These are phyloP conservation scores for Periophthalmus magnuspinnatus DNA, from an alignment of 2,797 vertebrate species.

Conservation along the genomic window DNA sequence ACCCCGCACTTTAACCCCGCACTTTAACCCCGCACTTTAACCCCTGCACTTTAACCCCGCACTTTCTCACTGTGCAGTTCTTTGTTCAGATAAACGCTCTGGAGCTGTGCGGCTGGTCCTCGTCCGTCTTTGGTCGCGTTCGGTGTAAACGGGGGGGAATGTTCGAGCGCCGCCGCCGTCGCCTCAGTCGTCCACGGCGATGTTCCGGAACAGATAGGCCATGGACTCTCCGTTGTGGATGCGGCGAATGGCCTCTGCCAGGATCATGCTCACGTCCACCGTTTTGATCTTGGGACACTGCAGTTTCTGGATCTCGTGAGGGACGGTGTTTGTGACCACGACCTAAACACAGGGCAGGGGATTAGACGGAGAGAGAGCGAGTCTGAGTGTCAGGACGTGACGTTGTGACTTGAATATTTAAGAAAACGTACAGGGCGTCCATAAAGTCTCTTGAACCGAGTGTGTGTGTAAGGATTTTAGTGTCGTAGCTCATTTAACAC, in stretches of 20 bases:
- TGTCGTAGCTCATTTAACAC: too few relatives aligned
- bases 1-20: too few relatives aligned
- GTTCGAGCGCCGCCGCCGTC: slow-evolving; percentile 25
- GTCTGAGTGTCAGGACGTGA: too few relatives aligned
- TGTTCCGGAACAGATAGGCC: slow-evolving; percentile 94
- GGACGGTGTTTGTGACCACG: slow-evolving; percentile 93
- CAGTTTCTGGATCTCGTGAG: slow-evolving; percentile 93
- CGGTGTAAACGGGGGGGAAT: slow-evolving; percentile 26
- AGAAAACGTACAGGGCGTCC: too few relatives aligned
- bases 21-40: too few relatives aligned
- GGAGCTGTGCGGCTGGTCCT: slow-evolving; percentile 28
- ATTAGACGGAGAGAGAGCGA: neutral
- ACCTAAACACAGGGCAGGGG: slow-evolving; percentile 74
- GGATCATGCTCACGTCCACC: slow-evolving; percentile 94
- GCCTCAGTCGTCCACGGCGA: slow-evolving; percentile 90
- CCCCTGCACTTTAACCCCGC: too few relatives aligned
- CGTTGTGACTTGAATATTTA: too few relatives aligned
- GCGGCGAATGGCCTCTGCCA: slow-evolving; percentile 90
- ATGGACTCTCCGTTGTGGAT: slow-evolving; percentile 96
- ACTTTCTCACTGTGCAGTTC: neutral
- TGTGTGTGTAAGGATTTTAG: too few relatives aligned
- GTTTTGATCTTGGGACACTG: slow-evolving; percentile 97
- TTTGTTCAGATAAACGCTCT: neutral
- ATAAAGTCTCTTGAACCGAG: too few relatives aligned
- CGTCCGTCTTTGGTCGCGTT: slow-evolving; percentile 4